A percentile compares a stretch with the other conserved stretches of the same genome.
Conservation (phyloP, 2,113 vertebrate genomes). For the Gobius niger region DNA sequence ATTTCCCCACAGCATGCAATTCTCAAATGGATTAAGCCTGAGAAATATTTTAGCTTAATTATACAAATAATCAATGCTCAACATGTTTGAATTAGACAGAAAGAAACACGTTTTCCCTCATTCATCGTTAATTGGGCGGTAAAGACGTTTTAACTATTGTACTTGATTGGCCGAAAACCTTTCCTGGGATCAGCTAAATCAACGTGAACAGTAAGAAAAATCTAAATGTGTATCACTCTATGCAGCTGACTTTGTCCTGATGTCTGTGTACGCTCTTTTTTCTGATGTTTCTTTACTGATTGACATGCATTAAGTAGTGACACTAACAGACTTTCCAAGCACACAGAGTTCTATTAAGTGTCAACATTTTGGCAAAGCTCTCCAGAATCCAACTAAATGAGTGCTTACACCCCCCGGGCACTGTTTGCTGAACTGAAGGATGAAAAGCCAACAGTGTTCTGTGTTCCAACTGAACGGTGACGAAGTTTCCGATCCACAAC, state of each 20-base stretch:
- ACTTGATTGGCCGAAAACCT: slow-evolving; percentile 10
- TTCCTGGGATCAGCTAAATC: slow-evolving; percentile 1
- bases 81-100: not conserved
- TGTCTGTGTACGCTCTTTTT: too few relatives aligned
- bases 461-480: not conserved
- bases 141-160: slow-evolving; percentile 3
- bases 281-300: not conserved
- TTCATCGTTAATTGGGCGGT: not conserved
- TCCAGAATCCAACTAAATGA: not conserved
- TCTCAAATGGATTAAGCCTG: not conserved
- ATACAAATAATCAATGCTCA: not conserved
- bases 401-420: not conserved
- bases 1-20: not conserved
- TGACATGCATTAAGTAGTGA: not conserved
- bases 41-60: not conserved
- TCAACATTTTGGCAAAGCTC: not conserved
- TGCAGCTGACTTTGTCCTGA: too few relatives aligned
- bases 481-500: not conserved
- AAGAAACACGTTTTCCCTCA: not conserved
- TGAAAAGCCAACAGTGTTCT: slow-evolving; percentile 1
- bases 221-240: not conserved
- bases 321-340: not conserved
- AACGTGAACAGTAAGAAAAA: slow-evolving; percentile 5
- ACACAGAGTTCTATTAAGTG: not conserved
- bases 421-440: not conserved